Evolutionary conservation across 2,888 invertebrate genomes (phyloP).

Genomic region (Mythimna pallens): DNA sequence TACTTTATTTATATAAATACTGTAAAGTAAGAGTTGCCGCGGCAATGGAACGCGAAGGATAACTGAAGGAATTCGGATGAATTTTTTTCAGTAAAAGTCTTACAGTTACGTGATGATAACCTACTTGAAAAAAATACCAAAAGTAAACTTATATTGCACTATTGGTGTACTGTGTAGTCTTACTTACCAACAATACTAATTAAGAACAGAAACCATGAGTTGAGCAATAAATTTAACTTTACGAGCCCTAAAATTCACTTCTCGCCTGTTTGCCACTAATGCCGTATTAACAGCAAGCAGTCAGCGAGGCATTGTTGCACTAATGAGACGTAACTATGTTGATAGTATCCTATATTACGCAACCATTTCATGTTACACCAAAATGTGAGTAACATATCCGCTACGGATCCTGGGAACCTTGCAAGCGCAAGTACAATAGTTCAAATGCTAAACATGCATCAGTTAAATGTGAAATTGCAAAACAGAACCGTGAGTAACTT

Average conservation of each 20-base stretch:
- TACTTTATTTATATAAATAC: too few species aligned
- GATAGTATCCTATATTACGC: slow-evolving; percentile 15
- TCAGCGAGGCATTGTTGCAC: slow-evolving; percentile 32
- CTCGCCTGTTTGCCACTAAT: slow-evolving; percentile 49
- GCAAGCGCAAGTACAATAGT: slow-evolving; percentile 44
- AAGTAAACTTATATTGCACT: slow-evolving; percentile 4
- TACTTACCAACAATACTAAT: slow-evolving; percentile 9
- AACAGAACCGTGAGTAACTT: slow-evolving; percentile 77
- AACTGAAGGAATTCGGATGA: too few species aligned
- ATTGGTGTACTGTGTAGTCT: neutral
- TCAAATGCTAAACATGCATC: slow-evolving; percentile 61
- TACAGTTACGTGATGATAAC: too few species aligned
- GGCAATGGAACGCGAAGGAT: too few species aligned
- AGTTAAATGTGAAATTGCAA: slow-evolving; percentile 70
- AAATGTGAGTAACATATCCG: slow-evolving; percentile 23
- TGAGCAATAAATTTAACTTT: slow-evolving; percentile 50
- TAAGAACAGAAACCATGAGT: slow-evolving; percentile 30
- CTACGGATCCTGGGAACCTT: slow-evolving; percentile 41
- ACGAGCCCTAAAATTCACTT: slow-evolving; percentile 55
- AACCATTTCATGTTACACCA: slow-evolving; percentile 4
- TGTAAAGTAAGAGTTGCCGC: too few species aligned
- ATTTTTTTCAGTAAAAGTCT: too few species aligned
- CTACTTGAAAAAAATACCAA: too few species aligned
- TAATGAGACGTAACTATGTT: slow-evolving; percentile 49
- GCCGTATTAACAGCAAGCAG: slow-evolving; percentile 43